Evolutionary conservation across 2,113 vertebrate species (phyloP), one percentile per base, ranked within the genome.

Genomic region (Pantherophis guttatus): DNA sequence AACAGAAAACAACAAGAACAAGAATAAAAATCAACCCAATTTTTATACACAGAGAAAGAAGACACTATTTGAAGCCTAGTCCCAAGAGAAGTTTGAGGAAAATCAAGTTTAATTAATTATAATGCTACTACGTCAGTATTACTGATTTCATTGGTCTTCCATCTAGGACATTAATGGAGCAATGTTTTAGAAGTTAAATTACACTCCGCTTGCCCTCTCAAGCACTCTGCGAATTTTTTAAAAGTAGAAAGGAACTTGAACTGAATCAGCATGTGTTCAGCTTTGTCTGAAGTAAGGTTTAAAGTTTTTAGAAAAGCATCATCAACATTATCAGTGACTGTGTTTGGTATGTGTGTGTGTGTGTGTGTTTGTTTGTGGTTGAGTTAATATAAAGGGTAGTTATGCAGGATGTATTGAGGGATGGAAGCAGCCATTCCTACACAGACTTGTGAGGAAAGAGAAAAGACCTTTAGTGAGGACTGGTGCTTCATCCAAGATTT

Each of bases 91-190:
- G 48, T 55, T 8, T 10, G 0, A n/a, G 33, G 23, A 93, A 94
- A 94, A 24, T 19, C 91, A 86, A 62, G 9, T 90, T 92, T 90
- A 94, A 90, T 48, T 95, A 44, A 91, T 93, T 94, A 26, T 50
- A 55, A 0, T 4, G 86, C 59, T 26, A 89, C 24, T 92, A 88
- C 81, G 92, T 94, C 33, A 54, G 53, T 87, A 12, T 0, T 93
- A 90, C 65, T 94, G 21, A 57, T 96, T 39, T 65, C 94, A 24
- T 70, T 92, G 59, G n/a, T 39, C 70, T 53, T 10, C 48, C 57
- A 0, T 62, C 2, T 90, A 93, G 88, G 15, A 91, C 6, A 17
- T 88, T 92, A 55, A 54, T 17, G 1, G 3, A 33, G 50, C 33
- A 15, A 52, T 92, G 33, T 90, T 59, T 29, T 58, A 55, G 52